Evolutionary conservation across 2,113 vertebrate genomes (phyloP), one percentile per base, ranked within the genome.

Genomic region (Halichoerus grypus): DNA sequence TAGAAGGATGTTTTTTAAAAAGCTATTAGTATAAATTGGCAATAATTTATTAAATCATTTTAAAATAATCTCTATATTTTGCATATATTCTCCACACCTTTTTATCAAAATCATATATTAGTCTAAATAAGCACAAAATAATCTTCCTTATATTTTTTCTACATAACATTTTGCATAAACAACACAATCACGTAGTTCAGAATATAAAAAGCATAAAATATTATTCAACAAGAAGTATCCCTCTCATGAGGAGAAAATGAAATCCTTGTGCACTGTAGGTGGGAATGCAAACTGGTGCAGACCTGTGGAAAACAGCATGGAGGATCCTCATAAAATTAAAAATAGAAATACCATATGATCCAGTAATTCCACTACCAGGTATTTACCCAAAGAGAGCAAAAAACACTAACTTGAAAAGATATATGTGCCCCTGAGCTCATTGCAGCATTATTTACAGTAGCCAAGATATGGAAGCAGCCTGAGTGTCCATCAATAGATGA

Each of bases 91-190:
- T 72, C 13, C 53, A 95, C 5, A 89, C 76, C 36, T 10, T 76
- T 76, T 88, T 61, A n/a, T 69, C n/a, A 93, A 82, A 51, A 51
- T 95, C 33, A 57, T 36, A 67, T 76, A 31, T 91, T 88, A 89
- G 49, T 77, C 21, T 85, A 81, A 93, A 87, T 71, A 93, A 71
- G 33, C 12, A 91, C 9, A 93, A 88, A 94, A 84, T 90, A 85
- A 81, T 69, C 79, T 95, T 95, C 21, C 39, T 87, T 86, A 36
- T 39, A 16, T 67, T 91, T 96, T 95, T 74, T 80, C 46, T 67
- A 31, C 33, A 28, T n/a, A 36, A 67, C 42, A 33, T 49, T 97
- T 90, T 77, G 13, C 79, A 74, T 85, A 89, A 96, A 89, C 19
- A 81, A 61, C 36, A 33, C 1, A 49, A 42, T 81, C 19, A 16